Evolutionary conservation across 2,888 invertebrate genomes (phyloP).

Genomic region (Eudasyphora cyanicolor): DNA sequence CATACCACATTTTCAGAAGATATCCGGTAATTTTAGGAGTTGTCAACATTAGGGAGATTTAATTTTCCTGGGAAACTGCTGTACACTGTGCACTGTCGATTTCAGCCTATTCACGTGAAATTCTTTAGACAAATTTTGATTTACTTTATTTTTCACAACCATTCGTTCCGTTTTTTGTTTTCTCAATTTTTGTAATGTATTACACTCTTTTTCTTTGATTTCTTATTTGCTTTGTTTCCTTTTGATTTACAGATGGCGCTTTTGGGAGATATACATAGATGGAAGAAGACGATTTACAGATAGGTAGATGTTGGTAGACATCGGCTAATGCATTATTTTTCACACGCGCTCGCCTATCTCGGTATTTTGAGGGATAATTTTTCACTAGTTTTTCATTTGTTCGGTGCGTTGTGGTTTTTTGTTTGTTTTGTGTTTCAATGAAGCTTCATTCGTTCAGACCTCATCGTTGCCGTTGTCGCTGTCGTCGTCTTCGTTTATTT

Average conservation of each 20-base stretch:
- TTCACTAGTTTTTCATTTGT: background rate
- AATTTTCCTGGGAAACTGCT: background rate
- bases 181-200: too few relatives aligned
- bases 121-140: background rate
- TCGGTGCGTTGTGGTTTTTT: background rate
- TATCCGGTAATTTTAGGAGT: background rate
- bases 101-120: too few relatives aligned
- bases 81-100: too few relatives aligned
- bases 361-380: background rate
- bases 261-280: too few relatives aligned
- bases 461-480: background rate
- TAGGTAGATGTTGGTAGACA: background rate
- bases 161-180: too few relatives aligned
- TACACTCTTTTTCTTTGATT: too few relatives aligned
- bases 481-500: background rate
- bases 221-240: too few relatives aligned
- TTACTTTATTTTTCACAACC: background rate
- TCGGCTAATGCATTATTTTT: background rate
- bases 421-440: too few relatives aligned
- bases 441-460: background rate
- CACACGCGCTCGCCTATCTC: too few relatives aligned
- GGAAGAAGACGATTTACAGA: too few relatives aligned
- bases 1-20: constrained; percentile 4
- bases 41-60: background rate
- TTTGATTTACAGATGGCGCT: too few relatives aligned